Evolutionary conservation across 2,888 invertebrate genomes (phyloP).

Genomic region (Drosophila colorata): DNA sequence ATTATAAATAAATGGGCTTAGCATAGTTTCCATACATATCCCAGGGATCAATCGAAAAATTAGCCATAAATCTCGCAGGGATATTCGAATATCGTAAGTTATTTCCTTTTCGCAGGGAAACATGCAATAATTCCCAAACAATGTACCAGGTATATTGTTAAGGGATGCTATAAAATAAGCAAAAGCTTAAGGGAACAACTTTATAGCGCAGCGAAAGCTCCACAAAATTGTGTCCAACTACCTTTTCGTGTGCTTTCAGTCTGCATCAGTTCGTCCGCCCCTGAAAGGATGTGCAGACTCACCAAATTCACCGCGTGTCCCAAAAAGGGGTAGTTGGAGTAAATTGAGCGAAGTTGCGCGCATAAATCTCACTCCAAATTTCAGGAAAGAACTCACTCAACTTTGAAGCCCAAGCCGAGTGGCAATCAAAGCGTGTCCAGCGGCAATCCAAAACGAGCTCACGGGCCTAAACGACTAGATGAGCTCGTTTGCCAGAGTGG

Average conservation of each 20-base stretch:
- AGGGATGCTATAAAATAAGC: neutral
- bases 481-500: too few species aligned
- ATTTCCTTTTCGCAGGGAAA: neutral
- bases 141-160: constrained; percentile 4
- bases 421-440: too few species aligned
- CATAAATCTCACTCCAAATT: neutral
- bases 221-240: too few species aligned
- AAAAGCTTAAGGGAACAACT: neutral
- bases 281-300: constrained; percentile 5
- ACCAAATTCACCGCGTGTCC: constrained; percentile 6
- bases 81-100: constrained; percentile 15
- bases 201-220: neutral
- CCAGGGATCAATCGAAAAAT: neutral
- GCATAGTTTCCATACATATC: neutral
- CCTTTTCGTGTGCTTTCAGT: neutral
- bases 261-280: too few species aligned
- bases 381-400: neutral
- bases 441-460: too few species aligned
- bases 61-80: constrained; percentile 12
- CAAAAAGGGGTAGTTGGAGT: constrained; percentile 9
- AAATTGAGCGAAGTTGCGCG: neutral
- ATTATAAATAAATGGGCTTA: neutral
- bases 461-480: neutral
- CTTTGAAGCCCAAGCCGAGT: neutral
- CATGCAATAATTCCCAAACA: constrained; percentile 12